phyloP scores from a whole-genome alignment of 2,888 invertebrate species.

The Mesorhabditis spiculigera region DNA sequence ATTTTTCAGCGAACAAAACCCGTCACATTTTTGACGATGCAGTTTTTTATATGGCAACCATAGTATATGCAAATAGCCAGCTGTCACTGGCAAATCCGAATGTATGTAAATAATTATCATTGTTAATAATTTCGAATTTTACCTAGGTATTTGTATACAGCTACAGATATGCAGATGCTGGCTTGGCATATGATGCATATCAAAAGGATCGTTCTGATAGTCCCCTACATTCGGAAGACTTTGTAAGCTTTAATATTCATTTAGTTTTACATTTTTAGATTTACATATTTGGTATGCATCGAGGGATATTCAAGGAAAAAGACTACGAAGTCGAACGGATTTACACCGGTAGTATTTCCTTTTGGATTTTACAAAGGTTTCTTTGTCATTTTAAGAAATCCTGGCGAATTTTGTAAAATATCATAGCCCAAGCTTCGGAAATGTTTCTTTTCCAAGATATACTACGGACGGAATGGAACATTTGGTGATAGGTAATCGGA shows the following conservation, averaged over 20 bases:
- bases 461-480: not conserved
- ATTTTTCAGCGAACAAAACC: not conserved
- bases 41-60: not conserved
- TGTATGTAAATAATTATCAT: no score
- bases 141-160: not conserved
- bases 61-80: not conserved
- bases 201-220: constrained; percentile 1
- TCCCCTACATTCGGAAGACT: constrained; percentile 6
- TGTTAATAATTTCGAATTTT: no score
- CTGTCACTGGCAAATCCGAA: not conserved
- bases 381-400: not conserved
- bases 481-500: not conserved
- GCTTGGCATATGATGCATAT: not conserved
- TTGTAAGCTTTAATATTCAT: not conserved
- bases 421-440: not conserved
- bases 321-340: constrained; percentile 2
- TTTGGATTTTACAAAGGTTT: not conserved
- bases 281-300: constrained; percentile 3
- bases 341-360: not conserved
- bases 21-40: not conserved
- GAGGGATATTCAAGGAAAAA: not conserved
- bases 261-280: not conserved
- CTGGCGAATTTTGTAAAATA: not conserved
- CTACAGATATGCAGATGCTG: not conserved
- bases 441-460: not conserved